These are phyloP conservation scores for Drosophila willistoni DNA, from an alignment of 1,140 invertebrate species.

Conservation along the genomic window DNA sequence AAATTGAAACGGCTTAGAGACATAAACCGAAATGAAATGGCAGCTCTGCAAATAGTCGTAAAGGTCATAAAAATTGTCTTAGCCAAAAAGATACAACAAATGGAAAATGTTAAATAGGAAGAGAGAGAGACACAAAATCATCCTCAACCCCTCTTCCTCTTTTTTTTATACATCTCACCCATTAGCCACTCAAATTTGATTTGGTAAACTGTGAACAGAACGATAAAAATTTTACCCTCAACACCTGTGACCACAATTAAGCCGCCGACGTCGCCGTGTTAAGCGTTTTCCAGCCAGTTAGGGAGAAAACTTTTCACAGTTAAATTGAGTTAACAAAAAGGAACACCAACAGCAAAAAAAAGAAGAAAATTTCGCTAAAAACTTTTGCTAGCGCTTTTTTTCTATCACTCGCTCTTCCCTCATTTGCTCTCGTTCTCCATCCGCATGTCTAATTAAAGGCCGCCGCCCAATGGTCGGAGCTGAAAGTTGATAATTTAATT, in stretches of 20 bases:
- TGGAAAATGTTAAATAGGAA: slow-evolving; percentile 4
- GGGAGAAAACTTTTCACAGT: slow-evolving; percentile 65
- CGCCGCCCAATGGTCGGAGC: slow-evolving; percentile 46
- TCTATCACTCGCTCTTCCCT: neutral
- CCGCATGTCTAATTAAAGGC: slow-evolving; percentile 50
- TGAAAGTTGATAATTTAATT: slow-evolving; percentile 80
- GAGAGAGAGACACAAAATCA: neutral
- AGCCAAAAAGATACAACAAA: slow-evolving; percentile 48
- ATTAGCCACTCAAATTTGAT: slow-evolving; percentile 29
- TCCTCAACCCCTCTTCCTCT: neutral
- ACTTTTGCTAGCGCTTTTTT: slow-evolving; percentile 55
- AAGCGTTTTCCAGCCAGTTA: slow-evolving; percentile 53
- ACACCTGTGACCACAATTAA: slow-evolving; percentile 82
- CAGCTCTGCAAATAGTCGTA: slow-evolving; percentile 72
- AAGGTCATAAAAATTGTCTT: slow-evolving; percentile 79
- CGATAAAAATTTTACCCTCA: slow-evolving; percentile 74
- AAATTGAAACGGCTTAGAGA: slow-evolving; percentile 67
- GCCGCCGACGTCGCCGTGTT: slow-evolving; percentile 59
- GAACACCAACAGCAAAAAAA: slow-evolving; percentile 34
- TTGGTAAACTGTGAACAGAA: slow-evolving; percentile 78
- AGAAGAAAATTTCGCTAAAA: slow-evolving; percentile 29
- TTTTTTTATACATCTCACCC: neutral
- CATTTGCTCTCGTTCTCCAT: neutral
- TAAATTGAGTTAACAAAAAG: slow-evolving; percentile 69
- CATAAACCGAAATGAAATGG: slow-evolving; percentile 61